These are phyloP conservation scores for Trachelus iudaicus DNA, from an alignment of 2,888 invertebrate genomes.

Conservation along the genomic window DNA sequence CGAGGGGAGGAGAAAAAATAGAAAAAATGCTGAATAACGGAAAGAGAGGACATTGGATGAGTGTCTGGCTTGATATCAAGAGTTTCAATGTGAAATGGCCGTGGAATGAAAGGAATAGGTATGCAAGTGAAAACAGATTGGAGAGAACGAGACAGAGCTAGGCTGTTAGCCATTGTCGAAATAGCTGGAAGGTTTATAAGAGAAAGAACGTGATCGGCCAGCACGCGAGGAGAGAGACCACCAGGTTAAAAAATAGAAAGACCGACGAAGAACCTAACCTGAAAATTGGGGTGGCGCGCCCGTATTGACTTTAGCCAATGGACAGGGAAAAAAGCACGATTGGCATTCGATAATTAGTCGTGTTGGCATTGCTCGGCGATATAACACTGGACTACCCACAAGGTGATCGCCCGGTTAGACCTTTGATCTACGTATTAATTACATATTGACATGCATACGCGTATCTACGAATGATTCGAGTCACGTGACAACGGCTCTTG, in stretches of 20 bases:
- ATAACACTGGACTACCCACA: neutral
- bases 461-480: neutral
- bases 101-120: neutral
- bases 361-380: slow-evolving; percentile 30
- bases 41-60: neutral
- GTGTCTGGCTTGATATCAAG: neutral
- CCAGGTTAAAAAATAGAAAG: neutral
- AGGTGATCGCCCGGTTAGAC: slow-evolving; percentile 15
- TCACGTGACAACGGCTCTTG: neutral
- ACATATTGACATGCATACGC: slow-evolving; percentile 28
- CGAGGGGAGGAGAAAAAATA: neutral
- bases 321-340: slow-evolving; percentile 30
- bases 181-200: neutral
- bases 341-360: slow-evolving; percentile 53
- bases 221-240: neutral
- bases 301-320: neutral
- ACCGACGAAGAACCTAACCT: neutral
- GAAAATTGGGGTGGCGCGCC: neutral
- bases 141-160: neutral
- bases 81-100: neutral
- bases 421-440: slow-evolving; percentile 52
- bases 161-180: neutral
- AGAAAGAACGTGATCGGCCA: neutral
- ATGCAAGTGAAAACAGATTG: neutral
- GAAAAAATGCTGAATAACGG: neutral